phyloP scores from a whole-genome alignment of 2,888 invertebrate genomes.

The Junonia oenone region DNA sequence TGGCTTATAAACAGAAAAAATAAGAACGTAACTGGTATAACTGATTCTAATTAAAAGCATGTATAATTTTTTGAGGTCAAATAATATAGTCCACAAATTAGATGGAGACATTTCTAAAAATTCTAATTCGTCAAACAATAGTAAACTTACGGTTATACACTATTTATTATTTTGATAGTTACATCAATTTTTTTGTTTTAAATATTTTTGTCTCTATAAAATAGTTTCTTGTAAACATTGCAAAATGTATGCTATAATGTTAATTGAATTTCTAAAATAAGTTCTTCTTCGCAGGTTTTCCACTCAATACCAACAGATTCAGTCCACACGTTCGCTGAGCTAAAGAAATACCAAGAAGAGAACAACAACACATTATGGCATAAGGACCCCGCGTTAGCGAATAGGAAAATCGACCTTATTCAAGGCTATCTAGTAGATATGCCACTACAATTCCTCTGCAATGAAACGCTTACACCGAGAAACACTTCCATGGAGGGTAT shows the following conservation, averaged over 20 bases:
- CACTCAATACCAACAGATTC: slow-evolving; percentile 92
- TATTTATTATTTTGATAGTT: no score
- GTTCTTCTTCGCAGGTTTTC: slow-evolving; percentile 82
- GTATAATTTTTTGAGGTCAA: no score
- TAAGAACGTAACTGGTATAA: no score
- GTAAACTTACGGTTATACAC: no score
- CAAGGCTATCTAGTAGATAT: slow-evolving; percentile 93
- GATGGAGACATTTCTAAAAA: no score
- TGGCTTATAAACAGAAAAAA: no score
- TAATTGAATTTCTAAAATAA: neutral
- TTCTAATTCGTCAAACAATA: no score
- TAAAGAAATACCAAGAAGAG: slow-evolving; percentile 88
- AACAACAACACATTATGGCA: slow-evolving; percentile 82
- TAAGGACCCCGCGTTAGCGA: slow-evolving; percentile 85
- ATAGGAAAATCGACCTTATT: slow-evolving; percentile 85
- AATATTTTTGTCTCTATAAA: no score
- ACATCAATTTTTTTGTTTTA: no score
- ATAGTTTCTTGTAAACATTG: no score
- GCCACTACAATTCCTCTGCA: slow-evolving; percentile 92
- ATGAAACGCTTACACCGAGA: slow-evolving; percentile 91
- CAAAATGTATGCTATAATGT: neutral
- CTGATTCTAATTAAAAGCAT: no score
- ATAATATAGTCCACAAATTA: no score
- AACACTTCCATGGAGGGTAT: slow-evolving; percentile 93
- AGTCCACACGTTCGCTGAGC: slow-evolving; percentile 86